phyloP scores from a whole-genome alignment of 2,888 invertebrate species.

The Bellardia pandia region DNA sequence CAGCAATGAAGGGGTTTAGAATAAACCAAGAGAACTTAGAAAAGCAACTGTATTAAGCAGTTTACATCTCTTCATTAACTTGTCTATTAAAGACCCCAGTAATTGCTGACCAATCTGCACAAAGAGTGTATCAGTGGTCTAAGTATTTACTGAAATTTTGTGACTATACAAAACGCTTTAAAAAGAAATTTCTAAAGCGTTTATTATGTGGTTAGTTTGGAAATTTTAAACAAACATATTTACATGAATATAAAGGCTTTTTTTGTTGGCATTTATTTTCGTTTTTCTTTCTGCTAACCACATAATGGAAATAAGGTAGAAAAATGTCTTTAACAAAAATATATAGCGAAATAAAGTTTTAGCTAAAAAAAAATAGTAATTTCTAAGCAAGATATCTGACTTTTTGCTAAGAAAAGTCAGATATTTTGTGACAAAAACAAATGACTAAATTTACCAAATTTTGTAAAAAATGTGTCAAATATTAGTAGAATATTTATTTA shows the following conservation, averaged over 20 bases:
- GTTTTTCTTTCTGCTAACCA: neutral
- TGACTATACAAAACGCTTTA: neutral
- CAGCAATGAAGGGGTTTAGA: conserved; percentile 9
- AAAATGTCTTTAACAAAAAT: conserved; percentile 67
- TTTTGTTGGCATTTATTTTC: neutral
- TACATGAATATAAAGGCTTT: neutral
- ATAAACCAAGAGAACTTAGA: neutral
- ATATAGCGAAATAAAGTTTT: conserved; percentile 38
- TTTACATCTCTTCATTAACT: neutral
- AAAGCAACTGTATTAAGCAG: too few relatives aligned
- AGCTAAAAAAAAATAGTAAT: conserved; percentile 17
- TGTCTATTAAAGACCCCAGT: neutral
- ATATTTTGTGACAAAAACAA: conserved; percentile 26
- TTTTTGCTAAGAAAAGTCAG: neutral
- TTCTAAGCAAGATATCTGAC: conserved; percentile 30
- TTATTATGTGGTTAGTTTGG: conserved; percentile 25
- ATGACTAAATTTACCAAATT: conserved; percentile 1
- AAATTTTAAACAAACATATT: neutral
- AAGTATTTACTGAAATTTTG: conserved; percentile 13
- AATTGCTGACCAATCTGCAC: conserved; percentile 56
- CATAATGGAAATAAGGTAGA: conserved; percentile 35
- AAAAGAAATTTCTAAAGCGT: neutral
- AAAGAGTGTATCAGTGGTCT: conserved; percentile 63
- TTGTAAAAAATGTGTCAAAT: conserved; percentile 60
- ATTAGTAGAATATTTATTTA: conserved; percentile 23